A percentile compares a stretch with the other conserved stretches of the same genome.
These are phyloP conservation scores for Procambarus virginalis DNA, from an alignment of 1,140 invertebrate species.

Conservation along the genomic window DNA sequence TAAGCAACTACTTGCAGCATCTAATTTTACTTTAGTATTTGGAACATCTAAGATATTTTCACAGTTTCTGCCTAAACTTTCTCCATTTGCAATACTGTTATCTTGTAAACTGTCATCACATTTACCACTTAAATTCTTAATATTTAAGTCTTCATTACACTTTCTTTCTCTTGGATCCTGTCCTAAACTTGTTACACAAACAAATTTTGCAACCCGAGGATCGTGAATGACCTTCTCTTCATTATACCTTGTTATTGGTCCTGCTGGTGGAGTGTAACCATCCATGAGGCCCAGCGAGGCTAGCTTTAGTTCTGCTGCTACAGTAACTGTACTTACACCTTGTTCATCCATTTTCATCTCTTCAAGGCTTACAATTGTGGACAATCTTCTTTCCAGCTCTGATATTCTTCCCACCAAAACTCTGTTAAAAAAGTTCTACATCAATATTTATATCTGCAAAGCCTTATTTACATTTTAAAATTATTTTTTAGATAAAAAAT, in stretches of 20 bases:
- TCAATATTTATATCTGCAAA: too few species aligned
- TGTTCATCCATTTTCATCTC: neutral
- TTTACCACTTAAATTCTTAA: neutral
- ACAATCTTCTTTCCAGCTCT: slow-evolving; percentile 30
- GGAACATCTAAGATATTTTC: neutral
- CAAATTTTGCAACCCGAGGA: slow-evolving; percentile 5
- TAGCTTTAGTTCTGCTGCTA: neutral
- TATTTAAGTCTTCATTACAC: neutral
- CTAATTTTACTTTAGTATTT: neutral
- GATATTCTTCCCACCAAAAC: slow-evolving; percentile 30
- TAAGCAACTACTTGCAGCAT: neutral
- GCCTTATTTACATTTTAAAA: too few species aligned
- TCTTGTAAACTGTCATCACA: neutral
- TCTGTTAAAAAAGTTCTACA: slow-evolving; percentile 1
- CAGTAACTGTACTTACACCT: neutral
- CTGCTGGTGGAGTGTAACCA: slow-evolving; percentile 44
- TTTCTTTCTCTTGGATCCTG: neutral
- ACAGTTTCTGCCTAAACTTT: neutral
- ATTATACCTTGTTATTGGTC: slow-evolving; percentile 16
- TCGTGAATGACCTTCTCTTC: slow-evolving; percentile 26
- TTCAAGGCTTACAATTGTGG: neutral
- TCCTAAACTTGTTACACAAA: neutral
- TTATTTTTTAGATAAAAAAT: too few species aligned
- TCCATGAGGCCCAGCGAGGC: slow-evolving; percentile 38
- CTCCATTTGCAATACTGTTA: neutral